These are phyloP conservation scores for Holocentrus rufus DNA, from an alignment of 2,797 vertebrate species.

Conservation along the genomic window DNA sequence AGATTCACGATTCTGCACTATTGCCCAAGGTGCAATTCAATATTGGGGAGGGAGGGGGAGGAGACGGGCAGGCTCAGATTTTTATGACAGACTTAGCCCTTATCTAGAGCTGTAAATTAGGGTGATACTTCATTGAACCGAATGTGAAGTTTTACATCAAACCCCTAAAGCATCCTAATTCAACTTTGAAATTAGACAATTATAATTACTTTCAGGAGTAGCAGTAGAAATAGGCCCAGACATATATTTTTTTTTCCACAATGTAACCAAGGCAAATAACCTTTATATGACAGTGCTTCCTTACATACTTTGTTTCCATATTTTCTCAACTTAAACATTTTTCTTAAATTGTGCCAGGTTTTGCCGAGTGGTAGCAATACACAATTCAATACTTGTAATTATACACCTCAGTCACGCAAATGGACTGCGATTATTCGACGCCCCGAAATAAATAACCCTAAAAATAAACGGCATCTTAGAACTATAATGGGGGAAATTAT, in stretches of 20 bases:
- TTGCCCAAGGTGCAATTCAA: conserved; percentile 97
- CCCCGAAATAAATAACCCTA: conserved; percentile 70
- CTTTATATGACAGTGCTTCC: neutral
- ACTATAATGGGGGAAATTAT: conserved; percentile 79
- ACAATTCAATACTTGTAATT: conserved; percentile 64
- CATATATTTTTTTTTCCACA: conserved; percentile 38
- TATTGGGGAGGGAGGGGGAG: conserved; percentile 79
- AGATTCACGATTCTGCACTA: conserved; percentile 95
- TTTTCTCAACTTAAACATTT: conserved; percentile 55
- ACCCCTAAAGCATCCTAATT: conserved; percentile 88
- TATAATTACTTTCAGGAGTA: conserved; percentile 79
- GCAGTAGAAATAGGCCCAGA: conserved; percentile 44
- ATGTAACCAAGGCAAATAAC: conserved; percentile 13
- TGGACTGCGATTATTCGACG: conserved; percentile 62
- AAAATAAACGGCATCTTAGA: conserved; percentile 67
- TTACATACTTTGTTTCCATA: conserved; percentile 32
- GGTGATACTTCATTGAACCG: conserved; percentile 94
- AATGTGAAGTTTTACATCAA: conserved; percentile 91
- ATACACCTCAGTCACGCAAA: conserved; percentile 71
- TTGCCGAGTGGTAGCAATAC: neutral
- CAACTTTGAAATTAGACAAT: conserved; percentile 89
- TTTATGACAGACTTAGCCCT: conserved; percentile 92
- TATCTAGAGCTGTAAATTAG: conserved; percentile 95
- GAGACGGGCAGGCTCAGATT: conserved; percentile 78
- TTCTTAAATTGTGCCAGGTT: conserved; percentile 23